Evolutionary conservation across 2,888 invertebrate species (phyloP).

Genomic region (Clusia tigrina): DNA sequence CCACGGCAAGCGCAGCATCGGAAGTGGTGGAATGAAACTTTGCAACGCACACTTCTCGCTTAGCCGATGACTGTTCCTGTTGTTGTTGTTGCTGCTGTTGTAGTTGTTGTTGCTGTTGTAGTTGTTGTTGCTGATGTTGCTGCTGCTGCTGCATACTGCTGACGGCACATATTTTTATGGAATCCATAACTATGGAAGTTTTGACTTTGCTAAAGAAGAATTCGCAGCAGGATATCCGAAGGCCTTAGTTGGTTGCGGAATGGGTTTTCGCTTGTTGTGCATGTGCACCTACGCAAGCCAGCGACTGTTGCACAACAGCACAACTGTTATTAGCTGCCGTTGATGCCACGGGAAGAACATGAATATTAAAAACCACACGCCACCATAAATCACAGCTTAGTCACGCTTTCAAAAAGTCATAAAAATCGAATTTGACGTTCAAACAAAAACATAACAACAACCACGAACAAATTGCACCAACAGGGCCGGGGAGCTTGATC

Average conservation of each 20-base stretch:
- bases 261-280: constrained; percentile 25
- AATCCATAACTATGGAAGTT: constrained; percentile 36
- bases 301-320: constrained; percentile 17
- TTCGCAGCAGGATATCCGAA: constrained; percentile 40
- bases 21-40: constrained; percentile 25
- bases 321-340: constrained; percentile 8
- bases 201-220: constrained; percentile 24
- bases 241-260: constrained; percentile 13
- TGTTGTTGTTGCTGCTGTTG: background rate
- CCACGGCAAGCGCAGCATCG: constrained; percentile 7
- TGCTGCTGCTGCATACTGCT: constrained; percentile 27
- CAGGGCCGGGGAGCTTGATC: constrained; percentile 8
- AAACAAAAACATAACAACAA: constrained; percentile 40
- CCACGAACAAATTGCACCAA: constrained; percentile 29
- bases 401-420: constrained; percentile 64
- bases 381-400: constrained; percentile 65
- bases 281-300: constrained; percentile 40
- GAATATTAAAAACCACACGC: constrained; percentile 64
- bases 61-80: background rate
- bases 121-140: constrained; percentile 18
- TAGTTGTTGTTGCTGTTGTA: constrained; percentile 21
- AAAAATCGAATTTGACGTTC: constrained; percentile 62
- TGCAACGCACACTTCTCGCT: constrained; percentile 31
- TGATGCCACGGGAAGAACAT: constrained; percentile 49
- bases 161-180: constrained; percentile 37